These are phyloP conservation scores for Dynastes hyllus DNA, from an alignment of 2,888 invertebrate genomes.

Conservation along the genomic window DNA sequence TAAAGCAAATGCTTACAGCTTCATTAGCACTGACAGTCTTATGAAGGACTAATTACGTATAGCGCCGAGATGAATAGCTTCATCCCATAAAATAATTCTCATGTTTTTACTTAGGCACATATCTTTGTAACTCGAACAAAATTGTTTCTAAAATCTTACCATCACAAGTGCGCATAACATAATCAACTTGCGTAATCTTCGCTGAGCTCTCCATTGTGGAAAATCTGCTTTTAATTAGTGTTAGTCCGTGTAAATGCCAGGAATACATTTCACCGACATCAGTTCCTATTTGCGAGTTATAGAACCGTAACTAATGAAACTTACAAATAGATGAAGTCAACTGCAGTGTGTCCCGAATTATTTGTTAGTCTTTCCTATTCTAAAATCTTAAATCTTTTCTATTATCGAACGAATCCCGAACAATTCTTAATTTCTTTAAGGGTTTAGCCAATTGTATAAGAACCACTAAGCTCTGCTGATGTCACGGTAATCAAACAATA, in stretches of 20 bases:
- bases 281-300: neutral
- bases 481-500: too few relatives aligned
- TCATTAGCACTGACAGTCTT: neutral
- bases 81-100: slow-evolving; percentile 10
- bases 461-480: too few relatives aligned
- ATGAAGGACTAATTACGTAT: neutral
- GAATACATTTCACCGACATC: neutral
- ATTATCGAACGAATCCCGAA: too few relatives aligned
- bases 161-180: neutral
- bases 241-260: slow-evolving; percentile 8
- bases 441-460: too few relatives aligned
- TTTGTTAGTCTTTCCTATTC: too few relatives aligned
- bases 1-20: neutral
- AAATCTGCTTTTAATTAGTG: slow-evolving; percentile 18
- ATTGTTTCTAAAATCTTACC: slow-evolving; percentile 19
- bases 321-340: neutral
- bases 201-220: slow-evolving; percentile 8
- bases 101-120: neutral
- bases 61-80: slow-evolving; percentile 4
- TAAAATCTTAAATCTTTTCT: too few relatives aligned
- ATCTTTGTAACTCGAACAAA: slow-evolving; percentile 4
- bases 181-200: slow-evolving; percentile 19
- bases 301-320: neutral
- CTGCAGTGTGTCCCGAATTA: neutral
- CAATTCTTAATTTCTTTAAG: too few relatives aligned